Conservation (phyloP, 2,888 invertebrate species). For the Netelia melanura region DNA sequence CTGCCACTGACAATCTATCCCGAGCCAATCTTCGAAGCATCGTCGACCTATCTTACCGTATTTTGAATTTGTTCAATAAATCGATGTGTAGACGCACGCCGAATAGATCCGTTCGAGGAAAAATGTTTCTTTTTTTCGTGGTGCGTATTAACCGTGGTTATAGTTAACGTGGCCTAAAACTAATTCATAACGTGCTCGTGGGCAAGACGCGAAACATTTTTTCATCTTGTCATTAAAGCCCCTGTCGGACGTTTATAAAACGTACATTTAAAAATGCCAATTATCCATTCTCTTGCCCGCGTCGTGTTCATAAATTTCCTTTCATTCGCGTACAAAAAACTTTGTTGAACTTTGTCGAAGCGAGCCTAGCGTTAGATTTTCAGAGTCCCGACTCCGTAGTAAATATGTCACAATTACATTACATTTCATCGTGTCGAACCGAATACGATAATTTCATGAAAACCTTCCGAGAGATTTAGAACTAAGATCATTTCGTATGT, state of each 20-base stretch:
- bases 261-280: background rate
- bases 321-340: background rate
- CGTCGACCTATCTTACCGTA: slow-evolving; percentile 1
- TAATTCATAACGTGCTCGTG: too few species aligned
- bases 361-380: slow-evolving; percentile 23
- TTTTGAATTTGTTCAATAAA: background rate
- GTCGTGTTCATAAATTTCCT: background rate
- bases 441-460: slow-evolving; percentile 29
- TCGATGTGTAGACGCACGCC: background rate
- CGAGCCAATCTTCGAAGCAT: slow-evolving; percentile 58
- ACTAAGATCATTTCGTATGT: slow-evolving; percentile 5
- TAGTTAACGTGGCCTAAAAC: too few species aligned
- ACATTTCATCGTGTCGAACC: slow-evolving; percentile 23
- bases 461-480: slow-evolving; percentile 34
- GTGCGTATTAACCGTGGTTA: too few species aligned
- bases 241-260: background rate
- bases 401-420: slow-evolving; percentile 1
- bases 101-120: too few species aligned
- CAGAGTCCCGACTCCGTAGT: slow-evolving; percentile 35
- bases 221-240: background rate
- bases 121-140: too few species aligned
- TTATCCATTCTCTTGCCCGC: background rate
- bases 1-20: slow-evolving; percentile 64
- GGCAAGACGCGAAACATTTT: too few species aligned
- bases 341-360: background rate